phyloP scores from a whole-genome alignment of 1,140 invertebrate species.

The Lepidurus arcticus region DNA sequence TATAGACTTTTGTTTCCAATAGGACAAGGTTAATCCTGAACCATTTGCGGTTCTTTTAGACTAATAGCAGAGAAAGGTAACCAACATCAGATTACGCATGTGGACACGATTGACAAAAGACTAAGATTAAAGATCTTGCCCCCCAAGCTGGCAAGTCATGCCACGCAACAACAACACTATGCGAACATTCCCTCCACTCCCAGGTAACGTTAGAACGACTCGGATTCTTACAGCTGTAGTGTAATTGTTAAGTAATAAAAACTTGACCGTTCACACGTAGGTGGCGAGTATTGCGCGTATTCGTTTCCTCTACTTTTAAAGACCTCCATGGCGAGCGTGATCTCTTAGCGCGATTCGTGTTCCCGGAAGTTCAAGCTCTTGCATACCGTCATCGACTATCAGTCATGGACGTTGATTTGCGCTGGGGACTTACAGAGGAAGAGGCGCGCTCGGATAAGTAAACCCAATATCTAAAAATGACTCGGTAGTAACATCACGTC shows the following conservation, averaged over 20 bases:
- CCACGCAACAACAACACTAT: background rate
- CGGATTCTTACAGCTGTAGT: background rate
- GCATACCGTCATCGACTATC: slow-evolving; percentile 35
- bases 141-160: background rate
- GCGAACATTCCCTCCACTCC: background rate
- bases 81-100: slow-evolving; percentile 44
- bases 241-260: background rate
- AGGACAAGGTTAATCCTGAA: background rate
- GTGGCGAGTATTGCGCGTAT: slow-evolving; percentile 47
- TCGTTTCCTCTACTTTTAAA: slow-evolving; percentile 51
- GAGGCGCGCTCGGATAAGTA: slow-evolving; percentile 44
- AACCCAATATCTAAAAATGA: background rate
- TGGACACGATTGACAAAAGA: slow-evolving; percentile 48
- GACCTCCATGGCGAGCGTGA: slow-evolving; percentile 52
- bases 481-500: background rate
- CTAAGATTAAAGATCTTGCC: slow-evolving; percentile 38
- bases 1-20: background rate
- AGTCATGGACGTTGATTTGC: slow-evolving; percentile 49
- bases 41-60: slow-evolving; percentile 39
- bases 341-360: slow-evolving; percentile 46
- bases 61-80: slow-evolving; percentile 48
- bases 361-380: slow-evolving; percentile 45
- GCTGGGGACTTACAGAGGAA: slow-evolving; percentile 50
- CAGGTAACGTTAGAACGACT: background rate
- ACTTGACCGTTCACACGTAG: slow-evolving; percentile 37